These are phyloP conservation scores for Lasiurus borealis DNA, from an alignment of 2,113 vertebrate genomes.

Conservation along the genomic window DNA sequence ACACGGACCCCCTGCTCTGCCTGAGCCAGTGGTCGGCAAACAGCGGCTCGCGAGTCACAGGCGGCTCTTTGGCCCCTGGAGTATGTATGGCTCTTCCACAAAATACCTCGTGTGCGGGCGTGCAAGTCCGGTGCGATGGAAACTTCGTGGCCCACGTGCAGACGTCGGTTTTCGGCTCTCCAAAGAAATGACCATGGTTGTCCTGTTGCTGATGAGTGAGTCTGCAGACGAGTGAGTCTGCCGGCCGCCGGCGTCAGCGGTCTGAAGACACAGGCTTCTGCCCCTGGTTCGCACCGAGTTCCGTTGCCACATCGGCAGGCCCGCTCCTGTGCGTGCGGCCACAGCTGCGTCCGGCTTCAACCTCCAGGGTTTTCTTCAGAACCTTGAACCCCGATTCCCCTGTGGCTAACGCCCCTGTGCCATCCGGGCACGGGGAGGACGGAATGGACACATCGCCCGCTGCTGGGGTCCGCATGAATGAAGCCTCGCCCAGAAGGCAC, in stretches of 20 bases:
- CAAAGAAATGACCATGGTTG: too few species aligned
- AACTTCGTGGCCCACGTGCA: too few species aligned
- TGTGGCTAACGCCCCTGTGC: not conserved
- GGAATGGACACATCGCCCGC: not conserved
- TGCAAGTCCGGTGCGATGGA: too few species aligned
- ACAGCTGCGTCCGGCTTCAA: not conserved
- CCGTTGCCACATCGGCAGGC: not conserved
- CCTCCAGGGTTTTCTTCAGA: not conserved
- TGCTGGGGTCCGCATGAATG: slow-evolving; percentile 36
- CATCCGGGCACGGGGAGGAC: not conserved
- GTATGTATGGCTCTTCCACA: too few species aligned
- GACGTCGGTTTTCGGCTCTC: too few species aligned
- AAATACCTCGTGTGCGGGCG: too few species aligned
- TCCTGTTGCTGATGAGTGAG: too few species aligned
- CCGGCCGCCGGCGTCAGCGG: not conserved
- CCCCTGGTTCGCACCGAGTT: not conserved
- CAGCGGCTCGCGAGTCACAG: too few species aligned
- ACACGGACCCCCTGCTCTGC: not conserved
- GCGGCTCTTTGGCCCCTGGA: too few species aligned
- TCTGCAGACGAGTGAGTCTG: too few species aligned
- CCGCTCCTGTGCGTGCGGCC: not conserved
- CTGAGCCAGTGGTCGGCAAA: too few species aligned
- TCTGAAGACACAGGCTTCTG: not conserved
- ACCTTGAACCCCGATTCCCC: not conserved
- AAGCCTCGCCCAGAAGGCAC: slow-evolving; percentile 50